These are phyloP conservation scores for Grallaria varia DNA, from an alignment of 2,113 vertebrate genomes.

Conservation along the genomic window DNA sequence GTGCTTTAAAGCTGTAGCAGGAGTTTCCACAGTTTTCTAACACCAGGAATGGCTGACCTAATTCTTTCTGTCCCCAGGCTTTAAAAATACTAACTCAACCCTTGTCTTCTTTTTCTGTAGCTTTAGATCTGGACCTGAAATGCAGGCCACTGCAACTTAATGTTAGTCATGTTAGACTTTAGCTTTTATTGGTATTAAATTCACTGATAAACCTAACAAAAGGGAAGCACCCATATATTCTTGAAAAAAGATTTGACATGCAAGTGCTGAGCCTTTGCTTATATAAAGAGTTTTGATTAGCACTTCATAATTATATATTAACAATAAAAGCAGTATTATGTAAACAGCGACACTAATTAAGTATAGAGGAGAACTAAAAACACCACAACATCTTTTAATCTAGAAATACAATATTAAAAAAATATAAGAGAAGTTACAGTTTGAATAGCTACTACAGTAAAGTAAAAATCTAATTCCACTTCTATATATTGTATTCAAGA, in stretches of 20 bases:
- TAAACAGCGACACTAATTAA: background rate
- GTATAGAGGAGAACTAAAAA: background rate
- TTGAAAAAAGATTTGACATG: background rate
- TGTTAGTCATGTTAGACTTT: background rate
- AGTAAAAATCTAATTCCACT: background rate
- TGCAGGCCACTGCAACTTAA: background rate
- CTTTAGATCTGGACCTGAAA: background rate
- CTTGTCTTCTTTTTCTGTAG: background rate
- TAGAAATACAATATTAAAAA: background rate
- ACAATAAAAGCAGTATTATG: background rate
- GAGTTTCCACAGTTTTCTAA: background rate
- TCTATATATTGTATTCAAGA: background rate
- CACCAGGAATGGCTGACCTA: rapidly evolving
- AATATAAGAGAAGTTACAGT: background rate
- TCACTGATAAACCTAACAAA: background rate
- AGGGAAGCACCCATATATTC: background rate
- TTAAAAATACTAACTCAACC: background rate
- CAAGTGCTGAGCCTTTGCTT: background rate
- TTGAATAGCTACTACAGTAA: background rate
- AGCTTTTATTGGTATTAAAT: background rate
- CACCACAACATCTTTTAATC: background rate
- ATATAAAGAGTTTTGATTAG: background rate
- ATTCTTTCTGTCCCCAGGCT: background rate
- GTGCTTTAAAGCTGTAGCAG: background rate
- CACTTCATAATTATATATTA: background rate